A percentile compares a stretch with the other conserved stretches of the same genome.
Evolutionary conservation across 1,140 invertebrate species (phyloP).

Genomic region (Lordiphosa mommai): DNA sequence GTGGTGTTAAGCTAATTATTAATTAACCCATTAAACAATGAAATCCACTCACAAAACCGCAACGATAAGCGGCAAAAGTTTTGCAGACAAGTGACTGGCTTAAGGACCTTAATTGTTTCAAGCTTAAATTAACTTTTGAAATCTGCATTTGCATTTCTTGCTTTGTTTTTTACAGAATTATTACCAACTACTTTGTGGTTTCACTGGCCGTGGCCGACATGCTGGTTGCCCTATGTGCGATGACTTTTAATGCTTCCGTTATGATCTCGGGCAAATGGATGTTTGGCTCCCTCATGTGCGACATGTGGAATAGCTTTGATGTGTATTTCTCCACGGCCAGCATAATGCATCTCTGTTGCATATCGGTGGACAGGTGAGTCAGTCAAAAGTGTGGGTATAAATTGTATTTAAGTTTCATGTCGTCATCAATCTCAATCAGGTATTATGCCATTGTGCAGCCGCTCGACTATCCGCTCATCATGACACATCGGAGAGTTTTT

Average conservation of each 20-base stretch:
- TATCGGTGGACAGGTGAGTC: slow-evolving; percentile 86
- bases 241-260: slow-evolving; percentile 96
- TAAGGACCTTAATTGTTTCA: neutral
- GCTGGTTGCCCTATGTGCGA: slow-evolving; percentile 94
- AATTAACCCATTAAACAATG: slow-evolving; percentile 66
- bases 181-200: slow-evolving; percentile 98
- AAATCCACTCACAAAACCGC: slow-evolving; percentile 43
- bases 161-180: slow-evolving; percentile 81
- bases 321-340: slow-evolving; percentile 95
- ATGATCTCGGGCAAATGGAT: slow-evolving; percentile 91
- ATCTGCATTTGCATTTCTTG: slow-evolving; percentile 5
- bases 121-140: neutral
- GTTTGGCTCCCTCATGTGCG: slow-evolving; percentile 95
- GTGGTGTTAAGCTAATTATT: slow-evolving; percentile 58
- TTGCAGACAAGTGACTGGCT: neutral
- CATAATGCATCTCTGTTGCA: slow-evolving; percentile 94
- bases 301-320: slow-evolving; percentile 97
- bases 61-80: slow-evolving; percentile 28
- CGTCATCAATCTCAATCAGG: slow-evolving; percentile 72
- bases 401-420: neutral
- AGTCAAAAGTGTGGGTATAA: neutral
- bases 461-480: slow-evolving; percentile 92
- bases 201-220: slow-evolving; percentile 94
- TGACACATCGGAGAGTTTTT: slow-evolving; percentile 88
- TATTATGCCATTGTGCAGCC: slow-evolving; percentile 95